A percentile compares a stretch with the other conserved stretches of the same genome.
Conservation (phyloP, 2,797 vertebrate genomes). For the Lagodon rhomboides region DNA sequence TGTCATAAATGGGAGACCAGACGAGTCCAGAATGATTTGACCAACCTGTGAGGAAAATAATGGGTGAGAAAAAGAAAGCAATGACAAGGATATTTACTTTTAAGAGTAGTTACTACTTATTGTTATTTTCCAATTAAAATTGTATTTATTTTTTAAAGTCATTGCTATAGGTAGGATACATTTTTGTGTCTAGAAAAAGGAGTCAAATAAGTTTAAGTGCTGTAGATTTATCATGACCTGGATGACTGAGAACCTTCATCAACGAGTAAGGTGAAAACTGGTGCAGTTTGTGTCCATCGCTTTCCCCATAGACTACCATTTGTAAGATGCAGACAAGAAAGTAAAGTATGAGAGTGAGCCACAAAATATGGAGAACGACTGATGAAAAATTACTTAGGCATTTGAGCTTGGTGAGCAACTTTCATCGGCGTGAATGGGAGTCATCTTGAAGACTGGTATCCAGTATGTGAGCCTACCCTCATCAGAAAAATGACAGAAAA, state of each 20-base stretch:
- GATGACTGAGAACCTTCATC: no score
- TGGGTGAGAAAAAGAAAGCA: constrained; percentile 3
- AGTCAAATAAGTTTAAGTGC: no score
- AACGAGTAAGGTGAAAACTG: no score
- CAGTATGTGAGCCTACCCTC: not conserved
- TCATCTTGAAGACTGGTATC: not conserved
- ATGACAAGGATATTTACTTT: not conserved
- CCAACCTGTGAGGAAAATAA: constrained; percentile 11
- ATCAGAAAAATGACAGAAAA: no score
- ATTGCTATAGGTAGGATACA: no score
- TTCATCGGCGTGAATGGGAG: not conserved
- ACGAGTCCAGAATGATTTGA: constrained; percentile 31
- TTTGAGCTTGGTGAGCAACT: not conserved
- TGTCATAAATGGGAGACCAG: constrained; percentile 17
- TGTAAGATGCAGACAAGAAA: not conserved
- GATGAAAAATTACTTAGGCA: not conserved
- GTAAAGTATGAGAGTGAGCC: not conserved
- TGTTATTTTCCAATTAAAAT: no score
- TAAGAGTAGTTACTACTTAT: not conserved
- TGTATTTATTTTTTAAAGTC: no score
- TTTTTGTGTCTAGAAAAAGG: no score
- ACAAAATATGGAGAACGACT: not conserved
- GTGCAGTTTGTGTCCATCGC: no score
- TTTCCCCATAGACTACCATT: not conserved
- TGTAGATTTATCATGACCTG: no score